These are phyloP conservation scores for Heliconius melpomene DNA, from an alignment of 1,140 invertebrate species.

Conservation along the genomic window DNA sequence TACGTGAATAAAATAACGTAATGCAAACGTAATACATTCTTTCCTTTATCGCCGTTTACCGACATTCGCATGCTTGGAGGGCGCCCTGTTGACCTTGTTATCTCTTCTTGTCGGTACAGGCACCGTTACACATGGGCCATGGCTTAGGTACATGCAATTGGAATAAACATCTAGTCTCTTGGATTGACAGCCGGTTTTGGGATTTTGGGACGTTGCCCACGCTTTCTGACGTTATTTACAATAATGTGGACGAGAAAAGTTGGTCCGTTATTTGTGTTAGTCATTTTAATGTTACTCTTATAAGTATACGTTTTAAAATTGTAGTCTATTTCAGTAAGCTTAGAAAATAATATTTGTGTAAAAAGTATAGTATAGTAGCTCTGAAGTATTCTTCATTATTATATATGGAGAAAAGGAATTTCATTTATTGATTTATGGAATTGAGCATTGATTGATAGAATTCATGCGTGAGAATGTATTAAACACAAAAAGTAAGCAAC, in stretches of 20 bases:
- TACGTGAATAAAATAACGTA: conserved; percentile 51
- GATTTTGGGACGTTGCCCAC: conserved; percentile 39
- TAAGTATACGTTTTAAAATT: background rate
- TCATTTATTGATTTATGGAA: conserved; percentile 11
- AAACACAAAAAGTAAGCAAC: background rate
- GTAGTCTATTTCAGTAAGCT: background rate
- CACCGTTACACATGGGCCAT: conserved; percentile 50
- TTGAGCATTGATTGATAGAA: background rate
- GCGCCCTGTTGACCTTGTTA: conserved; percentile 69
- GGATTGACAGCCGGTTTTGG: conserved; percentile 45
- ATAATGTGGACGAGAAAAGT: background rate
- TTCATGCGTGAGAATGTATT: conserved; percentile 10
- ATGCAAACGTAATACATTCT: conserved; percentile 50
- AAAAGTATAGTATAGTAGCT: background rate
- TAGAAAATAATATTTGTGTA: background rate
- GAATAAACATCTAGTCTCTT: conserved; percentile 49
- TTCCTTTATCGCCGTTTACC: conserved; percentile 49
- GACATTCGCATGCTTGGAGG: conserved; percentile 52
- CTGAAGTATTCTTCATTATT: background rate
- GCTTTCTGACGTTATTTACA: background rate
- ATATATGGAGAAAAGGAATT: conserved; percentile 22
- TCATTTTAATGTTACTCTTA: background rate
- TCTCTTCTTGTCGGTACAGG: conserved; percentile 43
- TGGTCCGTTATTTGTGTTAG: background rate
- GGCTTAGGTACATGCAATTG: conserved; percentile 52